A percentile compares a stretch with the other conserved stretches of the same genome.
phyloP scores from a whole-genome alignment of 1,140 invertebrate species.

The Colletes latitarsis region DNA sequence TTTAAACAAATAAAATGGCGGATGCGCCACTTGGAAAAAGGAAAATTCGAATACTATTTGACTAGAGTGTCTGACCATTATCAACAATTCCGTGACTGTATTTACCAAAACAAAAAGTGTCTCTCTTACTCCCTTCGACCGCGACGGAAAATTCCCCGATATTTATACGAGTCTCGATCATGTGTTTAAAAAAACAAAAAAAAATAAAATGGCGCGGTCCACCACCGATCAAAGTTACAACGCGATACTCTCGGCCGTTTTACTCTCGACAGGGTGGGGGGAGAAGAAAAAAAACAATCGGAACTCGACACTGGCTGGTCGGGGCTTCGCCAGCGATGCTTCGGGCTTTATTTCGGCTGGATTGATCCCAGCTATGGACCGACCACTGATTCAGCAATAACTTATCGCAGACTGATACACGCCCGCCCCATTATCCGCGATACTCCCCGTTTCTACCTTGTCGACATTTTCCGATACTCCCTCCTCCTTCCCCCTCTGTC shows the following conservation, averaged over 20 bases:
- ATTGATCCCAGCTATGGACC: slow-evolving; percentile 31
- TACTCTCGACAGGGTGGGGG: neutral
- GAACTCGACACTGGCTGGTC: slow-evolving; percentile 21
- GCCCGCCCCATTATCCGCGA: slow-evolving; percentile 41
- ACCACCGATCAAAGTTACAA: slow-evolving; percentile 23
- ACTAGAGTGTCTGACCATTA: no score
- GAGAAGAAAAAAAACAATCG: neutral
- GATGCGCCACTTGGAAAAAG: no score
- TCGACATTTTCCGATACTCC: slow-evolving; percentile 47
- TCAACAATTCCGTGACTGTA: no score
- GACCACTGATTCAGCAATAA: slow-evolving; percentile 60
- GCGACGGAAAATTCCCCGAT: neutral
- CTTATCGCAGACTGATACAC: slow-evolving; percentile 52
- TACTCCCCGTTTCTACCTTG: slow-evolving; percentile 35
- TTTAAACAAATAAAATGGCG: no score
- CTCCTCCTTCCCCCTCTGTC: neutral
- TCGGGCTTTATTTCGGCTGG: slow-evolving; percentile 30
- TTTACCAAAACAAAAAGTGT: no score
- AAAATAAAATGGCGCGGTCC: neutral
- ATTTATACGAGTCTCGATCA: slow-evolving; percentile 16
- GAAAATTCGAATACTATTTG: no score
- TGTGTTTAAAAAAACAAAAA: neutral
- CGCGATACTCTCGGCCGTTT: neutral
- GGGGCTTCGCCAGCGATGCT: slow-evolving; percentile 22
- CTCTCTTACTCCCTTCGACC: neutral